Conservation (phyloP, 2,113 vertebrate genomes). For the Onychostoma macrolepis region DNA sequence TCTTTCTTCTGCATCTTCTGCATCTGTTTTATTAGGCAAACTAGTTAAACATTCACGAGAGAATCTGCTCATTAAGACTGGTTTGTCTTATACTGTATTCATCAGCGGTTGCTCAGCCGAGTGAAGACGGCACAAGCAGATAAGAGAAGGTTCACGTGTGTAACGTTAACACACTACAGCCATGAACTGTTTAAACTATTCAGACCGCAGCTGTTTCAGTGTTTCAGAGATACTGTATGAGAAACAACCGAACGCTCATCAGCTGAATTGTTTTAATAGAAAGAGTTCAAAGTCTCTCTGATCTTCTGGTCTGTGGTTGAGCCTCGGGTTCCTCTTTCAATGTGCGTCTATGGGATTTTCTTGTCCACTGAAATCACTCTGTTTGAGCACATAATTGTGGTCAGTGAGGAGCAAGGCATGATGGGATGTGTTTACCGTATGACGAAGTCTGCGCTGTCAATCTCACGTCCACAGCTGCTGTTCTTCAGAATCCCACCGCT, state of each 20-base stretch:
- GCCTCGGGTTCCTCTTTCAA: not conserved
- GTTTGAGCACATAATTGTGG: not conserved
- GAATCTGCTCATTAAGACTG: not conserved
- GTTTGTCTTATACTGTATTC: not conserved
- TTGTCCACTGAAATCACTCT: not conserved
- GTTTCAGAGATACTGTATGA: not conserved
- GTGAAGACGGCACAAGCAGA: no score
- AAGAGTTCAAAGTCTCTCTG: not conserved
- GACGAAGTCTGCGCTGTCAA: slow-evolving; percentile 78
- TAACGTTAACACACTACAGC: not conserved
- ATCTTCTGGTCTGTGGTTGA: not conserved
- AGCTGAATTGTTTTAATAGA: not conserved
- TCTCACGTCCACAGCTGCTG: slow-evolving; percentile 82
- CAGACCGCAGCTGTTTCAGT: not conserved
- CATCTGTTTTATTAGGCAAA: not conserved
- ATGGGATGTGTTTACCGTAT: slow-evolving; percentile 44
- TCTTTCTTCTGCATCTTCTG: not conserved
- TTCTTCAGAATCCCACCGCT: slow-evolving; percentile 83
- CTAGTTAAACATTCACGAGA: not conserved
- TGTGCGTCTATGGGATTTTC: not conserved
- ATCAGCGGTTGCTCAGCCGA: no score
- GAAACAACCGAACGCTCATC: not conserved
- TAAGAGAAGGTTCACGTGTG: no score
- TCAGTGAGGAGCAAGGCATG: not conserved
- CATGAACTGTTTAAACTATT: not conserved